These are phyloP conservation scores for Gari tellinella DNA, from an alignment of 2,888 invertebrate genomes.

Conservation along the genomic window DNA sequence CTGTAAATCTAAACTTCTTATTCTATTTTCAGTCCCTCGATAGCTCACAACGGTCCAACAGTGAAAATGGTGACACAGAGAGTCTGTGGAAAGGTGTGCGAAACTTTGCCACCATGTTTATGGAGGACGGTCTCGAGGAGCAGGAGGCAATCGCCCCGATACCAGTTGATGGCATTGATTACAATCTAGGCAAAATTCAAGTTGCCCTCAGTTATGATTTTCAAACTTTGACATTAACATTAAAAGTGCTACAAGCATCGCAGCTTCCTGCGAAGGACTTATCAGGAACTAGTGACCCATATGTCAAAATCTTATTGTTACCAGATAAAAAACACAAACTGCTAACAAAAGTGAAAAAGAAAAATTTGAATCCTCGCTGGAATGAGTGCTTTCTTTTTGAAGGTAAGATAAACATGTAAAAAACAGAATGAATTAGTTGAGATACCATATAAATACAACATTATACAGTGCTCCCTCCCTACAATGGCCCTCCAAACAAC, in stretches of 20 bases:
- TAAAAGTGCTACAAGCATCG: conserved; percentile 80
- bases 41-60: conserved; percentile 26
- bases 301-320: conserved; percentile 83
- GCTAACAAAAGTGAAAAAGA: conserved; percentile 83
- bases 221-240: conserved; percentile 79
- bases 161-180: conserved; percentile 75
- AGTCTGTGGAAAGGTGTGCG: conserved; percentile 77
- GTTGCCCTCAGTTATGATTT: conserved; percentile 82
- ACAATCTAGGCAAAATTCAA: conserved; percentile 80
- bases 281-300: conserved; percentile 84
- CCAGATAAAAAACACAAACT: conserved; percentile 83
- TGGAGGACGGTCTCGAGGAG: conserved; percentile 72
- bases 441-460: no score
- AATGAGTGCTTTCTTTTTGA: conserved; percentile 84
- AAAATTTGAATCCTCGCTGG: conserved; percentile 84
- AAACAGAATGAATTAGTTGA: no score
- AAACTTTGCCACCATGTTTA: conserved; percentile 77
- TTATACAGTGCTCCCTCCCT: no score
- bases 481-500: no score
- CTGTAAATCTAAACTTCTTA: no score
- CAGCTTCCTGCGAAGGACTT: conserved; percentile 83
- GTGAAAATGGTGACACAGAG: conserved; percentile 60
- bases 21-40: no score
- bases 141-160: conserved; percentile 52
- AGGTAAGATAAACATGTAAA: no score